Conservation (phyloP, 1,140 invertebrate genomes). For the Ceratina calcarata region DNA sequence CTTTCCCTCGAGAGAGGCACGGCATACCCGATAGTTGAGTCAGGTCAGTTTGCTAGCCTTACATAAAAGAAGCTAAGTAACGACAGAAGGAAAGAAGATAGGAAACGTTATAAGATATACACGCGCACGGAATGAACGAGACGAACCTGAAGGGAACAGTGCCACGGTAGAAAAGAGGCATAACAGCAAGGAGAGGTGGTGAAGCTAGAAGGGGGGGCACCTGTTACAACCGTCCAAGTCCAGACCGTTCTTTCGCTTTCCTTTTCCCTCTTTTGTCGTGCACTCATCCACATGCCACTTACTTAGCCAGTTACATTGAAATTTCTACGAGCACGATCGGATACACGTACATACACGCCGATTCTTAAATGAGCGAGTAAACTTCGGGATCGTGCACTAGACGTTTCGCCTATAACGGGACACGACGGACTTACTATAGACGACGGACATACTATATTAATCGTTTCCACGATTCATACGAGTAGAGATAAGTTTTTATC, state of each 20-base stretch:
- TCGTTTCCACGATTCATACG: neutral
- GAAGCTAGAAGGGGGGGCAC: slow-evolving; percentile 29
- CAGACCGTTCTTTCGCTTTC: slow-evolving; percentile 47
- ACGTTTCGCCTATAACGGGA: slow-evolving; percentile 9
- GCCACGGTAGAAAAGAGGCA: slow-evolving; percentile 25
- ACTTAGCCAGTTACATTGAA: slow-evolving; percentile 63
- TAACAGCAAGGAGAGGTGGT: neutral
- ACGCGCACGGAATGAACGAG: slow-evolving; percentile 22
- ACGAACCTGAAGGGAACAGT: slow-evolving; percentile 34
- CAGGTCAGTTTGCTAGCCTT: slow-evolving; percentile 67
- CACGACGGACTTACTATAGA: neutral
- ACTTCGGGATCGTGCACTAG: slow-evolving; percentile 1
- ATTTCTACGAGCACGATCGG: slow-evolving; percentile 50
- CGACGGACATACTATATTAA: neutral
- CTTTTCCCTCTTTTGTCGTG: slow-evolving; percentile 29
- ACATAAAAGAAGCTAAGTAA: slow-evolving; percentile 60
- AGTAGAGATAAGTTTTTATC: too few species aligned
- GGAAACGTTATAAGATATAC: slow-evolving; percentile 58
- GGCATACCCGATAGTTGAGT: slow-evolving; percentile 57
- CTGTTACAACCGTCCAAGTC: slow-evolving; percentile 67
- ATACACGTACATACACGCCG: slow-evolving; percentile 8
- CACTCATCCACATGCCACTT: slow-evolving; percentile 55
- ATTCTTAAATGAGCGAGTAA: slow-evolving; percentile 9
- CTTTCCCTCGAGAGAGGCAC: neutral
- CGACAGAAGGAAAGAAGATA: slow-evolving; percentile 51